Base-by-base conservation (phyloP, 2,888 invertebrate species). In the Cylloceria caligata region DNA sequence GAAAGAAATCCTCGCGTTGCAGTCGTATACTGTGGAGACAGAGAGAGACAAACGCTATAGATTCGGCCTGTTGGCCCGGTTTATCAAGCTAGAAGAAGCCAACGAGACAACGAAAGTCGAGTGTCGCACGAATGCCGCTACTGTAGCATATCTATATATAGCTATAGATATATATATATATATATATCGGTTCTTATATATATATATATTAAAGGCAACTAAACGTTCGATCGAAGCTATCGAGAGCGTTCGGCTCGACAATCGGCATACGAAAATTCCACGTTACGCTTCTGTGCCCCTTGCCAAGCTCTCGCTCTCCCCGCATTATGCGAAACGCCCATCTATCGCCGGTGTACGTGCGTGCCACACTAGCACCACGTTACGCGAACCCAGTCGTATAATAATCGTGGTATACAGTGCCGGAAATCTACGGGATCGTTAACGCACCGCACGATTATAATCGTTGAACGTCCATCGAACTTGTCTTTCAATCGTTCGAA, bases 291-390 rank as follows among this genome's bases (percentile, higher is more conserved):
- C 60, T 36, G 16, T 60, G 60, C 9, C 60, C 19, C 19, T 36
- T 19, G 36, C 30, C 49, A 5, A 4, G 11, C 21, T 24, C 24
- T 7, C 27, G 34, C 1, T 36, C 36, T 34, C 36, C 36, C 11
- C 19, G 60, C 39, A 69, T 69, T 52, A 69, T 55, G 55, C 55
- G 69, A 69, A 39, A 69, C 67, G 67, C 67, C 49, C 49, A 34
- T 21, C 67, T 34, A 19, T 7, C n/a, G n/a, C 55, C 55, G 27
- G 24, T 30, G 5, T n/a, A 24, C 27, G 4, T 24, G 27, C 30
- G 30, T 57, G 6, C 2, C n/a, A 27, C 30, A n/a, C 30, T 49
- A 47, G 34, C 27, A 49, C 68, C 36, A 49, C 49, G 49, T 52
- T 49, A 68, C 49, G 68, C 24, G 52, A 13, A 49, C 3, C 9